Conservation (phyloP, 2,888 invertebrate species). For the Lepidonotus clava region DNA sequence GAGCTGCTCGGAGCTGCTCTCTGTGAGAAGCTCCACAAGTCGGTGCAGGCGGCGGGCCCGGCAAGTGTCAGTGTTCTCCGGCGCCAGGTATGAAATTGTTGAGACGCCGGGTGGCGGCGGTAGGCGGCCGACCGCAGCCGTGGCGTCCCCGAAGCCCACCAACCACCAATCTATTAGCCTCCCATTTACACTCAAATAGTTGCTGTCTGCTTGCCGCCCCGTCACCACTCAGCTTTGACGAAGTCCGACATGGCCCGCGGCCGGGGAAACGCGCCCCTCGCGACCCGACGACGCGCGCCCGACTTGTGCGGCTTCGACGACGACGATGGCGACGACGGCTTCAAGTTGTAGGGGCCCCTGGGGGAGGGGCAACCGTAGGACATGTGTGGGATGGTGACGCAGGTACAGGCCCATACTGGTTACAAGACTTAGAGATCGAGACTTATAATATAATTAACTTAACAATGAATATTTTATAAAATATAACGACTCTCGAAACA, state of each 20-base stretch:
- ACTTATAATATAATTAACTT: too few species aligned
- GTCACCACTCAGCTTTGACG: background rate
- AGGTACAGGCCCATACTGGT: too few species aligned
- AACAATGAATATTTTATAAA: too few species aligned
- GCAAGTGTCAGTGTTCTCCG: background rate
- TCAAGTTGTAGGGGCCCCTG: too few species aligned
- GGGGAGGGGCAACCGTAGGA: too few species aligned
- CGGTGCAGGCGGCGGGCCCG: background rate
- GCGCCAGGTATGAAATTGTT: background rate
- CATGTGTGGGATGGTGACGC: too few species aligned
- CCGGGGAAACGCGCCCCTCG: background rate
- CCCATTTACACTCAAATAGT: constrained; percentile 39
- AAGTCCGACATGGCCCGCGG: background rate
- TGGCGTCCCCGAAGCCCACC: background rate
- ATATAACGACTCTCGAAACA: too few species aligned
- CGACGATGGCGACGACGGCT: too few species aligned
- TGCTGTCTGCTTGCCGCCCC: background rate
- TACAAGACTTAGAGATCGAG: too few species aligned
- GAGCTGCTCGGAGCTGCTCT: background rate
- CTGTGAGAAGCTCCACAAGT: background rate
- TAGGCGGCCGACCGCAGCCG: background rate
- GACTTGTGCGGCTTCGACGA: background rate
- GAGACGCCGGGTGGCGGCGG: background rate
- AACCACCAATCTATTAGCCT: constrained; percentile 28
- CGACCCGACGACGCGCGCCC: background rate